Conservation (phyloP, 2,888 invertebrate genomes). For the Amblyteles armatorius region DNA sequence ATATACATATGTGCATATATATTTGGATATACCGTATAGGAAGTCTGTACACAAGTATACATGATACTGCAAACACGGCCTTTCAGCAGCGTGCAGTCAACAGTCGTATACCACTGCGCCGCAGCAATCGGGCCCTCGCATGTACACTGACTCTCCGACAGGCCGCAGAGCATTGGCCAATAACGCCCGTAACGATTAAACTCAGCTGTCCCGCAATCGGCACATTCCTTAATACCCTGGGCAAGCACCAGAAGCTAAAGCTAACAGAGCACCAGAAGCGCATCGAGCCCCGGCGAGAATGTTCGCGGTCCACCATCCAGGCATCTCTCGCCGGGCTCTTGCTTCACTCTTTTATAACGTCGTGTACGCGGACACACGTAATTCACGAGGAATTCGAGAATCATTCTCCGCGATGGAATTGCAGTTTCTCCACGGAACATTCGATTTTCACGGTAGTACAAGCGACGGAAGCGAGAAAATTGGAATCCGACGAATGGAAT, state of each 20-base stretch:
- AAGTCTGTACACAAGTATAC: neutral
- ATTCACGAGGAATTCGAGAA: slow-evolving; percentile 41
- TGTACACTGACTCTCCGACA: neutral
- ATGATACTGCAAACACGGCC: slow-evolving; percentile 8
- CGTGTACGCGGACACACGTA: slow-evolving; percentile 7
- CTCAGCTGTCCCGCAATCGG: slow-evolving; percentile 68
- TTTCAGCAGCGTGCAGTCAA: neutral
- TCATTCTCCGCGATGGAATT: neutral
- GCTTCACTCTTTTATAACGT: slow-evolving; percentile 24
- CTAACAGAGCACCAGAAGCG: slow-evolving; percentile 33
- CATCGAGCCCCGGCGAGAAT: slow-evolving; percentile 44
- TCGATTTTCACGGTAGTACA: neutral
- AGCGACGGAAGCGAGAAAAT: neutral
- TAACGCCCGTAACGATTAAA: slow-evolving; percentile 65
- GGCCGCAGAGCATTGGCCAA: slow-evolving; percentile 52
- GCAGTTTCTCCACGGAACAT: neutral
- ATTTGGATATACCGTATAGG: neutral
- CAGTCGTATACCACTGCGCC: neutral
- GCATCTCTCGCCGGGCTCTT: slow-evolving; percentile 39
- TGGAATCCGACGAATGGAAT: neutral
- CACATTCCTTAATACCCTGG: slow-evolving; percentile 58
- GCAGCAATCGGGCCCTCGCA: slow-evolving; percentile 28
- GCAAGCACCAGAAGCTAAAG: slow-evolving; percentile 25
- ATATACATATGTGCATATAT: neutral
- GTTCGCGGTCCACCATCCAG: slow-evolving; percentile 37